Evolutionary conservation across 2,888 invertebrate species (phyloP).

Genomic region (Tiliacea citrago): DNA sequence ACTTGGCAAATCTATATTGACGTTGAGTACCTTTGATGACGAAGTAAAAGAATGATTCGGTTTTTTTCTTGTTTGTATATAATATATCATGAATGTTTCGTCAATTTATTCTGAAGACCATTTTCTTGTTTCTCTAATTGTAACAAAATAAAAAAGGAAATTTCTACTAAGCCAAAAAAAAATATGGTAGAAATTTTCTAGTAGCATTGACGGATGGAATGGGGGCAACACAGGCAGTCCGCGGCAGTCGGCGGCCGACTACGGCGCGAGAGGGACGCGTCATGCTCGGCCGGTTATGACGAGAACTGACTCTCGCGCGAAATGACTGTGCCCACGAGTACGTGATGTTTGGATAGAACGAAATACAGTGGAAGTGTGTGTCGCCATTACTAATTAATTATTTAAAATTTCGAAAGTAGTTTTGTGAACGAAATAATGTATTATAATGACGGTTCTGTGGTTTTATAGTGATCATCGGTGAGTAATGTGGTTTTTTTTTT

Average conservation of each 20-base stretch:
- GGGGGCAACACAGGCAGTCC: constrained; percentile 74
- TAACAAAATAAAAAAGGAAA: neutral
- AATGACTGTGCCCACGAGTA: constrained; percentile 76
- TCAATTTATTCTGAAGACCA: neutral
- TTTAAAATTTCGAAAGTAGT: constrained; percentile 58
- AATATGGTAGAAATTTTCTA: constrained; percentile 46
- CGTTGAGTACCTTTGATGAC: constrained; percentile 54
- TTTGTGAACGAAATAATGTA: constrained; percentile 72
- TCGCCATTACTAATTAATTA: constrained; percentile 54
- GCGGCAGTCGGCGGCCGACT: constrained; percentile 84
- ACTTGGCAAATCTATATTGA: constrained; percentile 71
- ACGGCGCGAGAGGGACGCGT: constrained; percentile 80
- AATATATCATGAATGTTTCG: neutral
- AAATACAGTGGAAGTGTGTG: constrained; percentile 82
- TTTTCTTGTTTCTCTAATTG: no score
- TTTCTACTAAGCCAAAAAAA: constrained; percentile 14
- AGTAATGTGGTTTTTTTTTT: constrained; percentile 69
- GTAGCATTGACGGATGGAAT: constrained; percentile 57
- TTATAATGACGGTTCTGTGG: constrained; percentile 84
- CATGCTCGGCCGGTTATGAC: constrained; percentile 73
- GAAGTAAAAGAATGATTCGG: constrained; percentile 56
- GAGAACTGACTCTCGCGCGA: constrained; percentile 74
- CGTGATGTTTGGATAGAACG: constrained; percentile 76
- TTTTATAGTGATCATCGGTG: constrained; percentile 90
- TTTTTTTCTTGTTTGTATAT: constrained; percentile 32